phyloP scores from a whole-genome alignment of 1,140 invertebrate species.

The Lanistes nyassanus region DNA sequence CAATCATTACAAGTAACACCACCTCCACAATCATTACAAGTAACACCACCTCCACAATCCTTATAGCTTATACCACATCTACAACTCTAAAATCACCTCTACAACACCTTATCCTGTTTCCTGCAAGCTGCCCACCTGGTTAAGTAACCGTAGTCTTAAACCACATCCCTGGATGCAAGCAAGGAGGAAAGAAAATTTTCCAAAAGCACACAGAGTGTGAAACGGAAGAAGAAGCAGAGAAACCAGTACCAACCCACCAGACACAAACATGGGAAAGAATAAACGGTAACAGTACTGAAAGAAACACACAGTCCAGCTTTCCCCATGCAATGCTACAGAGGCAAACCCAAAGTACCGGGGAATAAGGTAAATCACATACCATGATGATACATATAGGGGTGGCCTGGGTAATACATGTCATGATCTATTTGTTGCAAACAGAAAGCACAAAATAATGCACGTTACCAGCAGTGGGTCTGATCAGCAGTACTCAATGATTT shows the following conservation, averaged over 20 bases:
- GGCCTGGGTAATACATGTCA: constrained; percentile 25
- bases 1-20: too few relatives aligned
- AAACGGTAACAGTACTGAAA: not conserved
- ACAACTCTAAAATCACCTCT: not conserved
- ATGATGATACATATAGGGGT: constrained; percentile 26
- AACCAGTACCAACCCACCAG: not conserved
- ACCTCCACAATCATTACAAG: not conserved
- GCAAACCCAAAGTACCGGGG: not conserved
- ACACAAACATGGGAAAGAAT: not conserved
- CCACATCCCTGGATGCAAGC: not conserved
- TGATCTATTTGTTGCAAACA: constrained; percentile 21
- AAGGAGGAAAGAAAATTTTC: not conserved
- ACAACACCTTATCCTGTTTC: not conserved
- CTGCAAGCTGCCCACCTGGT: not conserved
- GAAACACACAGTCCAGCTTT: not conserved
- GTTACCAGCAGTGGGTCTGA: too few relatives aligned
- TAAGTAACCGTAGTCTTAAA: not conserved
- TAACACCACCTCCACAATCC: not conserved
- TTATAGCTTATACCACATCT: not conserved
- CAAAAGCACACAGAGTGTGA: not conserved
- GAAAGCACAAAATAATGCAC: not conserved
- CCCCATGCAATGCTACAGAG: constrained; percentile 2
- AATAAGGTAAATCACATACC: constrained; percentile 19
- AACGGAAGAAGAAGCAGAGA: not conserved
- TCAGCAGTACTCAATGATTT: too few relatives aligned